phyloP scores from a whole-genome alignment of 2,797 vertebrate genomes.

The Fistularia commersonii region DNA sequence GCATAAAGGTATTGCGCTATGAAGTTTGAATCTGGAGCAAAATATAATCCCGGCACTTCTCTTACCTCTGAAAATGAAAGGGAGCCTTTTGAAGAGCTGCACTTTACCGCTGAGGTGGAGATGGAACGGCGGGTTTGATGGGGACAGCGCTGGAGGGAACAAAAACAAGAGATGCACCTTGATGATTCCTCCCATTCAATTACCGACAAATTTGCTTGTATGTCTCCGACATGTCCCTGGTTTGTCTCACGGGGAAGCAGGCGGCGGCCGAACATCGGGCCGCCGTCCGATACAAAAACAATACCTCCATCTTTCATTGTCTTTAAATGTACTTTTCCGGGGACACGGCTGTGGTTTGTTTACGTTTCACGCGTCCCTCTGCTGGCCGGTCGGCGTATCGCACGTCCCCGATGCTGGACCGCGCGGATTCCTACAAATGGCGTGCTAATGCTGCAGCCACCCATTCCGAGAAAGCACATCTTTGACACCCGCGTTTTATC shows the following conservation, averaged over 20 bases:
- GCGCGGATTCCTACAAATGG: too few relatives aligned
- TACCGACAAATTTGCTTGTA: too few relatives aligned
- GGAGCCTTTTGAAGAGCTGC: constrained; percentile 19
- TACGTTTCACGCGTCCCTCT: constrained; percentile 39
- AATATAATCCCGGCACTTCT: constrained; percentile 26
- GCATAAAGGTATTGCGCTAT: constrained; percentile 40
- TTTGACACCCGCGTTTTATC: too few relatives aligned
- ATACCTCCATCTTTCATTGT: too few relatives aligned
- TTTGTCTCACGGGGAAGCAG: too few relatives aligned
- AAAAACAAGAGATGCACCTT: not conserved
- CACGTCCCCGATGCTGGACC: not conserved
- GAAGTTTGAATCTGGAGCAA: constrained; percentile 36
- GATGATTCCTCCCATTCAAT: too few relatives aligned
- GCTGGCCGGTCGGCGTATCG: constrained; percentile 33
- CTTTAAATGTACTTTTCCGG: not conserved
- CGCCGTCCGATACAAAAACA: too few relatives aligned
- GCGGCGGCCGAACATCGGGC: too few relatives aligned
- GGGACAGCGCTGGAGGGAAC: not conserved
- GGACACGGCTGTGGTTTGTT: constrained; percentile 6
- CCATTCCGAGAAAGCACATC: too few relatives aligned
- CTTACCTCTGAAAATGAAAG: constrained; percentile 33
- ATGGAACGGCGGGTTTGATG: constrained; percentile 41
- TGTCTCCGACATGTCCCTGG: too few relatives aligned
- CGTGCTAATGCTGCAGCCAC: too few relatives aligned
- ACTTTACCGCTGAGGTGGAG: constrained; percentile 28